Conservation (phyloP, 1,140 invertebrate genomes). For the Mactra quadrangularis region DNA sequence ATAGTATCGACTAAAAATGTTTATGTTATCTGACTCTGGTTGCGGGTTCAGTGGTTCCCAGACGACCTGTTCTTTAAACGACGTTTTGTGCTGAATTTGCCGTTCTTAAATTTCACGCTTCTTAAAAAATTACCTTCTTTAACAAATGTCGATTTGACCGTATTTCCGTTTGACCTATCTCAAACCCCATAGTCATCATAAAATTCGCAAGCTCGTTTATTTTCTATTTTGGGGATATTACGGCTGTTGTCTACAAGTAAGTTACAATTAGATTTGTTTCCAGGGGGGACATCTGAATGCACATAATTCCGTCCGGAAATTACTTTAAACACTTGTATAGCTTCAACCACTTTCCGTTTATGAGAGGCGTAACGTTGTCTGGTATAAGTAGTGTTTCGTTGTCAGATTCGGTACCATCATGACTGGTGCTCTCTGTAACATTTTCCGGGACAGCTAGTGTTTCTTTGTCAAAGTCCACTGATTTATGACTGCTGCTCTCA, state of each 20-base stretch:
- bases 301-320: background rate
- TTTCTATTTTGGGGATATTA: background rate
- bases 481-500: background rate
- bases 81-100: background rate
- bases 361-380: background rate
- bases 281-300: constrained; percentile 11
- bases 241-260: constrained; percentile 4
- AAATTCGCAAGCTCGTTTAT: constrained; percentile 6
- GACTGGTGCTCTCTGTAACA: background rate
- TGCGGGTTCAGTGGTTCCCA: constrained; percentile 9
- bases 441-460: background rate
- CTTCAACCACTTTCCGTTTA: background rate
- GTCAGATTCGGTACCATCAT: background rate
- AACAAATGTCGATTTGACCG: constrained; percentile 11
- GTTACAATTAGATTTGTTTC: constrained; percentile 32
- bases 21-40: background rate
- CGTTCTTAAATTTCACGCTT: constrained; percentile 7
- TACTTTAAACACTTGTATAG: background rate
- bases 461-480: background rate
- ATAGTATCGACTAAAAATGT: background rate
- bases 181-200: constrained; percentile 22
- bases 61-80: background rate
- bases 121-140: background rate
- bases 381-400: background rate
- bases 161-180: constrained; percentile 25